Evolutionary conservation across 2,113 vertebrate genomes (phyloP).

Genomic region (Campylorhamphus procurvoides): DNA sequence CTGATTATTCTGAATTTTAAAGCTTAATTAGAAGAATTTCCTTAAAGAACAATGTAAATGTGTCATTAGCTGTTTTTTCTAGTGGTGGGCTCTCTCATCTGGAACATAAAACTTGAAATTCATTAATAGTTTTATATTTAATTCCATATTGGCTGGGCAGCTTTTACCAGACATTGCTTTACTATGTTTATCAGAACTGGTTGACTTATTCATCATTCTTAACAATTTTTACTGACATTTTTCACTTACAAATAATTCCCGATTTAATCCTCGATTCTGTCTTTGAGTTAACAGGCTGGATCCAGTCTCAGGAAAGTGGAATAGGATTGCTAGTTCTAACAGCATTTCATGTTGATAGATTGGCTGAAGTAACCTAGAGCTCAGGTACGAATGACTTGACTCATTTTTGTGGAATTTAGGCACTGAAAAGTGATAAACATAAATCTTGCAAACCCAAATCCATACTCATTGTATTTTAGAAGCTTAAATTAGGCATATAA

Average conservation of each 20-base stretch:
- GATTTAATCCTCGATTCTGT: not conserved
- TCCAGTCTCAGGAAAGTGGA: not conserved
- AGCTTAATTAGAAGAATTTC: not conserved
- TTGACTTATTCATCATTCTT: not conserved
- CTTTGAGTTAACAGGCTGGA: not conserved
- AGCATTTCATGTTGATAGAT: not conserved
- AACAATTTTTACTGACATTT: not conserved
- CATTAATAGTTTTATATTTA: slow-evolving; percentile 14
- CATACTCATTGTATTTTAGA: not conserved
- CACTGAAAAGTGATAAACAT: not conserved
- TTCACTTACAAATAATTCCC: not conserved
- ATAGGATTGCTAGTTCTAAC: not conserved
- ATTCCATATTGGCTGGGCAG: not conserved
- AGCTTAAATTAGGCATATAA: not conserved
- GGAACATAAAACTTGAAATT: slow-evolving; percentile 17
- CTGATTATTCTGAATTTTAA: not conserved
- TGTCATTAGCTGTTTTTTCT: not conserved
- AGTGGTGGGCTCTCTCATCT: not conserved
- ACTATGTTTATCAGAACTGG: not conserved
- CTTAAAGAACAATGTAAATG: not conserved
- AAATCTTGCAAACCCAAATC: not conserved
- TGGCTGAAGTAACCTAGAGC: not conserved
- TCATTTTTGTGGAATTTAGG: not conserved
- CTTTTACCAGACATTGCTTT: not conserved
- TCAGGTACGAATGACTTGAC: not conserved